A percentile compares a stretch with the other conserved stretches of the same genome.
phyloP scores from a whole-genome alignment of 2,113 vertebrate genomes.

The Apodemus speciosus region DNA sequence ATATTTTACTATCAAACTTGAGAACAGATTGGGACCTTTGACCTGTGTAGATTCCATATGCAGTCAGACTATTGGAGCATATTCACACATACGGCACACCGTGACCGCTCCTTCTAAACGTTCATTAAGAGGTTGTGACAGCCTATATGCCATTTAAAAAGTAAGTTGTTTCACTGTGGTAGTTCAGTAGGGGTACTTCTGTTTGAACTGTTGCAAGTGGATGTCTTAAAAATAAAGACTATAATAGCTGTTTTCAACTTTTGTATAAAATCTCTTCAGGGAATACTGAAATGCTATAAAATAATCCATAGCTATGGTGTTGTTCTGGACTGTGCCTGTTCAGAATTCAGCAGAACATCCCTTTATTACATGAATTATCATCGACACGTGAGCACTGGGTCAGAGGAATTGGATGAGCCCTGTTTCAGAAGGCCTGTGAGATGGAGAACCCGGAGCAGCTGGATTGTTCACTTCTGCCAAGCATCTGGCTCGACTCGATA shows the following conservation, averaged over 20 bases:
- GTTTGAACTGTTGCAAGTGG: neutral
- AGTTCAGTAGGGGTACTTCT: neutral
- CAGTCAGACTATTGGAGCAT: neutral
- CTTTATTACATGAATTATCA: neutral
- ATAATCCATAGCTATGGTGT: constrained; percentile 13
- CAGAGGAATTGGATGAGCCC: neutral
- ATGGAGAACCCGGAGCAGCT: constrained; percentile 31
- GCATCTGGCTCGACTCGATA: constrained; percentile 26
- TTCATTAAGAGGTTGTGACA: neutral
- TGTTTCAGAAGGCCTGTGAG: constrained; percentile 7
- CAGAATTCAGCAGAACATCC: neutral
- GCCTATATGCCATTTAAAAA: constrained; percentile 11
- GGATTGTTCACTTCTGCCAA: neutral
- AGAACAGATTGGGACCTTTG: constrained; percentile 11
- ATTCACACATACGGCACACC: neutral
- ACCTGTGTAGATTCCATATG: neutral
- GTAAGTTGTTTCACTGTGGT: constrained; percentile 28
- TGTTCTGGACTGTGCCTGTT: neutral
- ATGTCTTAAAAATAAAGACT: too few species aligned
- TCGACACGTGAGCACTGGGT: neutral
- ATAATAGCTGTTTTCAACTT: constrained; percentile 36
- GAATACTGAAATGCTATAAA: constrained; percentile 43
- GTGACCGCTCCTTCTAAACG: constrained; percentile 11
- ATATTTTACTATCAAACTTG: neutral
- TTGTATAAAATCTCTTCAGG: constrained; percentile 61